A percentile compares a stretch with the other conserved stretches of the same genome.
These are phyloP conservation scores for Spongilla lacustris DNA, from an alignment of 37 sponge, comb jelly and placozoan genomes.

Conservation along the genomic window DNA sequence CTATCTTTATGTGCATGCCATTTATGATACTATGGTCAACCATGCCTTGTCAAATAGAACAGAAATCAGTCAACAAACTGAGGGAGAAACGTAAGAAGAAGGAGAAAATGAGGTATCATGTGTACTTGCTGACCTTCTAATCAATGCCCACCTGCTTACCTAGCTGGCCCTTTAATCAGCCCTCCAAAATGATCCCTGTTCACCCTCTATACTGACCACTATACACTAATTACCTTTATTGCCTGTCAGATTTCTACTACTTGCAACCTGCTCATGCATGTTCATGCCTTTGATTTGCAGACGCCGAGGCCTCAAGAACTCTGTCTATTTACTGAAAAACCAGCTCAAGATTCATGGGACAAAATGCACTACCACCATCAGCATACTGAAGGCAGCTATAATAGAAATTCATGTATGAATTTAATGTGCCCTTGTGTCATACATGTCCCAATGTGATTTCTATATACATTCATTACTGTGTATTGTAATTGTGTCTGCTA, in stretches of 20 bases:
- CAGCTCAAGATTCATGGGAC: conserved; percentile 45
- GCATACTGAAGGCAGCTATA: conserved; percentile 37
- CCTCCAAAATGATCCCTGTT: no score
- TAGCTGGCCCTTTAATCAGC: neutral
- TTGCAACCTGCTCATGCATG: neutral
- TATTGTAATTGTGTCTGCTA: no score
- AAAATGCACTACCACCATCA: conserved; percentile 34
- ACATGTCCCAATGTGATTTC: neutral
- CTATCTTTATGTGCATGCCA: neutral
- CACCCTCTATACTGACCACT: no score
- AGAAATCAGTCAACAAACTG: neutral
- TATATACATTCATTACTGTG: no score
- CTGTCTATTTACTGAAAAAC: conserved; percentile 31
- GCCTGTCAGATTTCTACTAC: no score
- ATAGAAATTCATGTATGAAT: conserved; percentile 46
- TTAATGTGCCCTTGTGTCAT: neutral
- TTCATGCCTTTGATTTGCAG: conserved; percentile 26
- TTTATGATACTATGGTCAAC: neutral
- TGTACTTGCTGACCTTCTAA: neutral
- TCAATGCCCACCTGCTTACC: neutral
- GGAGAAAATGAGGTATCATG: conserved; percentile 20
- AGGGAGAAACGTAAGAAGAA: conserved; percentile 13
- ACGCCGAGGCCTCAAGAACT: conserved; percentile 35
- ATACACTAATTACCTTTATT: no score
- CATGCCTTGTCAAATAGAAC: neutral